phyloP scores from a whole-genome alignment of 2,113 vertebrate genomes.

The Trichechus manatus region DNA sequence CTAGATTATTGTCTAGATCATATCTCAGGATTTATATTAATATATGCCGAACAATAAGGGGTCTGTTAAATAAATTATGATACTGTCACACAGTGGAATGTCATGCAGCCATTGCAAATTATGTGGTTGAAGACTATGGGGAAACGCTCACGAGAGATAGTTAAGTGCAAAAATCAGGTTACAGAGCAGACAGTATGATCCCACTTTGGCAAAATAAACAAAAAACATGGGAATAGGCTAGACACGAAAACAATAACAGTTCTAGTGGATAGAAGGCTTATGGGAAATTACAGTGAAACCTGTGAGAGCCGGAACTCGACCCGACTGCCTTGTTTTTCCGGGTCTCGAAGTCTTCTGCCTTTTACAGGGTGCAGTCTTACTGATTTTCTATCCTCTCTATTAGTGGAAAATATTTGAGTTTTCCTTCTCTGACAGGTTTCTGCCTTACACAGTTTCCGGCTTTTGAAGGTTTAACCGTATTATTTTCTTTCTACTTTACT shows the following conservation, averaged over 20 bases:
- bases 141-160: background rate
- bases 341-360: background rate
- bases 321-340: background rate
- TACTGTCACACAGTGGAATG: background rate
- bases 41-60: background rate
- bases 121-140: background rate
- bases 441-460: background rate
- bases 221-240: background rate
- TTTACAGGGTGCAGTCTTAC: background rate
- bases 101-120: background rate
- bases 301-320: background rate
- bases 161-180: background rate
- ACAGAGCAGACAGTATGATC: background rate
- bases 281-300: background rate
- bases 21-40: constrained; percentile 45
- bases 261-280: background rate
- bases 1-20: constrained; percentile 36
- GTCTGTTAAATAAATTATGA: constrained; percentile 15
- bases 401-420: background rate
- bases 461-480: background rate
- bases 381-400: background rate
- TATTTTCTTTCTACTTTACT: background rate
- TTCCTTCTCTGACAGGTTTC: background rate
- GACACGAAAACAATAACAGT: background rate
- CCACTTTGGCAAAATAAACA: background rate